A percentile compares a stretch with the other conserved stretches of the same genome.
Conservation (phyloP, 2,888 invertebrate genomes). For the Neoaliturus tenellus region DNA sequence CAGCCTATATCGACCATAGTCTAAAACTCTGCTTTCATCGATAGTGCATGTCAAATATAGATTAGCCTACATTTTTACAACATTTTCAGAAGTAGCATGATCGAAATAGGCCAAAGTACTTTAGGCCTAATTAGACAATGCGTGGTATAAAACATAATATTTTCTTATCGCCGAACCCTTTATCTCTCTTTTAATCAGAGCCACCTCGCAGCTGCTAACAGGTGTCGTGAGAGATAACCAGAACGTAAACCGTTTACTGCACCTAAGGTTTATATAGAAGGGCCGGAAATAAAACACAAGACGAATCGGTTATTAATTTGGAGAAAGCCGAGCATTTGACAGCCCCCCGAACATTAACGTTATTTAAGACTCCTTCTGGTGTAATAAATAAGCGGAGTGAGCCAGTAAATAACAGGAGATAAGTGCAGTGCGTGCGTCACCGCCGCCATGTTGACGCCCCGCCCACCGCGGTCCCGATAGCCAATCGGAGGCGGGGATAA, state of each 20-base stretch:
- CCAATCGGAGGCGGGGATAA: constrained; percentile 50
- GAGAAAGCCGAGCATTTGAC: constrained; percentile 47
- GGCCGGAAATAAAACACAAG: constrained; percentile 18
- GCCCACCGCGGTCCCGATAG: constrained; percentile 14
- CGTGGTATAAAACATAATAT: no score
- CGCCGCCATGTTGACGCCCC: constrained; percentile 42
- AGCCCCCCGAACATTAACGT: constrained; percentile 44
- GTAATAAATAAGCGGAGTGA: constrained; percentile 37
- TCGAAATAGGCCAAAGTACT: no score
- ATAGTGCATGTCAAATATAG: no score
- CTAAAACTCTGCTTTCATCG: no score
- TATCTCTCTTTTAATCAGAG: background rate
- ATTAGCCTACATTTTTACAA: no score
- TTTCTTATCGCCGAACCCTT: no score
- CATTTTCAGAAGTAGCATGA: no score
- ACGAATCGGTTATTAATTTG: constrained; percentile 47
- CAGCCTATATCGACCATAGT: no score
- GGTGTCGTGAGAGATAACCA: background rate
- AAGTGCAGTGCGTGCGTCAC: constrained; percentile 36
- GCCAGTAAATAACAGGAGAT: constrained; percentile 19
- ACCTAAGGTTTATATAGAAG: background rate
- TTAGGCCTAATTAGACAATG: background rate
- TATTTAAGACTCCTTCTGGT: constrained; percentile 40
- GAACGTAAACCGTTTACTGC: background rate
- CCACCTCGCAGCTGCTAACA: background rate